Base-by-base conservation (phyloP, 1,140 invertebrate genomes). In the Zaprionus gabonicus region DNA sequence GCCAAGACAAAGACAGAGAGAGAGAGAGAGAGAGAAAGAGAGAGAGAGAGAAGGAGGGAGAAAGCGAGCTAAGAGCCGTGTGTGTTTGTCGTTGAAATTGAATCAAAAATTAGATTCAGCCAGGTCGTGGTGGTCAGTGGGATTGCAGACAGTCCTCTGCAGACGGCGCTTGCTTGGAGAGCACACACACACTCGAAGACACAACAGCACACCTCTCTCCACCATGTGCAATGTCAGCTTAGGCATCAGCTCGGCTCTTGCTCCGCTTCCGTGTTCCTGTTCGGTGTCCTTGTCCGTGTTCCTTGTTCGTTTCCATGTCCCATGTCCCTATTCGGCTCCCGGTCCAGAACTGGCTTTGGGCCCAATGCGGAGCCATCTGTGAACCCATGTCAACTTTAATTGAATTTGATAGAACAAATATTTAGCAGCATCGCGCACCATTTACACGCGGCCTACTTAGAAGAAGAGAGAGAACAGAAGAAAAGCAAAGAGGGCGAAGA, bases 331-430 rank as follows among this genome's bases (percentile, higher is more conserved):
- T 25, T 34, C 27, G 63, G 17, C n/a, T 41, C 20, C 15, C 5
- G 25, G 12, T 56, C 15, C 7, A n/a, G 15, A 9, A 38, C 65
- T n/a, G 31, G 15, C 10, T 34, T 20, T 25, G 44, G 44, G 13
- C 23, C 55, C 23, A 12, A 10, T 59, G 59, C 69, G 34, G 57
- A 62, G 62, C 76, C 70, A 82, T 74, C 77, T 71, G 81, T 62
- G 84, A 81, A 87, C 84, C 84, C 84, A 88, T 87, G 85, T 87
- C 84, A 87, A 87, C 74, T 90, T 90, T 90, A 87, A 87, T 87
- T 87, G 85, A 87, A 87, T 87, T 88, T 87, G 84, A 87, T 87
- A 81, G 78, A 87, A 87, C 78, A 85, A 85, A 87, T 90, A 87
- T 87, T 87, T 90, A 84, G 84, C 77, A 64, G 63, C 70, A 72